A percentile compares a stretch with the other conserved stretches of the same genome.
phyloP scores from a whole-genome alignment of 2,797 vertebrate genomes.

The Heliangelus exortis region DNA sequence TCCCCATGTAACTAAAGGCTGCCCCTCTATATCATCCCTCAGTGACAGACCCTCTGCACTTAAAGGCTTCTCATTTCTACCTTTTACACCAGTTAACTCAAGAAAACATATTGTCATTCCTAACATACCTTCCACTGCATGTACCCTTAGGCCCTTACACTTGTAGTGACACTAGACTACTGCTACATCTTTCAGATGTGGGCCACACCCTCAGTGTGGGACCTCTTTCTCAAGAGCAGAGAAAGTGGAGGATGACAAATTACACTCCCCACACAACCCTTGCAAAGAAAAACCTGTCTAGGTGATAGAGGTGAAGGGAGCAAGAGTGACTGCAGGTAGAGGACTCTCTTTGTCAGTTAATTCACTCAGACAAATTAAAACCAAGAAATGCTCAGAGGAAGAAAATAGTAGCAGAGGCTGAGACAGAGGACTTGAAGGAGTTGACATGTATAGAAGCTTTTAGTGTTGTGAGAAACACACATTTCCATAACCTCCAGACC shows the following conservation, averaged over 20 bases:
- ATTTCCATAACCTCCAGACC: background rate
- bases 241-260: background rate
- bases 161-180: background rate
- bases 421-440: background rate
- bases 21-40: background rate
- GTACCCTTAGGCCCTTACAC: background rate
- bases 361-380: background rate
- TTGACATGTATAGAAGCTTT: background rate
- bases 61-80: background rate
- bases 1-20: background rate
- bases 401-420: background rate
- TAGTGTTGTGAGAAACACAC: background rate
- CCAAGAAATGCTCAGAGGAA: background rate
- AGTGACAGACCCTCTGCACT: background rate
- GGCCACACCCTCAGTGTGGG: background rate
- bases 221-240: background rate
- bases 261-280: background rate
- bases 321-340: background rate
- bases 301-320: background rate
- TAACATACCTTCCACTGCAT: background rate
- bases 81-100: background rate
- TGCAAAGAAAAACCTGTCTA: background rate
- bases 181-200: background rate
- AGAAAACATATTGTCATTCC: background rate
- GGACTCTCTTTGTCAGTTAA: background rate